A percentile compares a stretch with the other conserved stretches of the same genome.
phyloP scores from a whole-genome alignment of 2,888 invertebrate genomes.

The Leptothorax acervorum region DNA sequence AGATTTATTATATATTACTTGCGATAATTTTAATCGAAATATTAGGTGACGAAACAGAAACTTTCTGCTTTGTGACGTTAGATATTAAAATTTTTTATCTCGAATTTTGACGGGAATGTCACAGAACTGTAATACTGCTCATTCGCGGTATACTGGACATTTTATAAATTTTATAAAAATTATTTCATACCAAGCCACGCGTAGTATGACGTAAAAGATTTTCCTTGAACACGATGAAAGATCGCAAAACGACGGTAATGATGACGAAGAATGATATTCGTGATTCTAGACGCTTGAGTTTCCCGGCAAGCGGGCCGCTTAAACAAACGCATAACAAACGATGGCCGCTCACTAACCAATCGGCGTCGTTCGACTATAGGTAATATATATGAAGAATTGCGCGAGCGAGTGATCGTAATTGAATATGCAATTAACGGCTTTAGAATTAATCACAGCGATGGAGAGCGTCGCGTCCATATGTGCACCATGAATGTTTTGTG shows the following conservation, averaged over 20 bases:
- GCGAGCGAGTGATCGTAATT: conserved; percentile 61
- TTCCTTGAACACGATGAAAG: conserved; percentile 24
- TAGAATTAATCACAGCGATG: conserved; percentile 53
- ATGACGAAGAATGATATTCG: conserved; percentile 75
- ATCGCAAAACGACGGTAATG: conserved; percentile 57
- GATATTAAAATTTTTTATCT: neutral
- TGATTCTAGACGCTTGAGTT: conserved; percentile 85
- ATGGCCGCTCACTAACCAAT: conserved; percentile 84
- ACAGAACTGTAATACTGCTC: neutral
- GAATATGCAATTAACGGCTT: conserved; percentile 44
- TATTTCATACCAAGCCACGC: neutral
- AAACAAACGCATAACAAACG: conserved; percentile 84
- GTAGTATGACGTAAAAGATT: neutral
- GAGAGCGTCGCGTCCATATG: conserved; percentile 57
- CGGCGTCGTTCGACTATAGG: conserved; percentile 85
- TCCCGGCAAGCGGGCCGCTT: conserved; percentile 84
- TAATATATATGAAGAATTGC: conserved; percentile 77
- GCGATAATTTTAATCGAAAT: neutral
- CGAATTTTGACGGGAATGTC: neutral
- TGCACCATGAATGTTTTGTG: conserved; percentile 75
- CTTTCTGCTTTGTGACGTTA: neutral
- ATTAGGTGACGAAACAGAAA: neutral
- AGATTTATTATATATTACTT: no score
- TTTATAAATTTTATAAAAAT: neutral
- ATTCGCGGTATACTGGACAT: neutral